Base-by-base conservation (phyloP, 1,140 invertebrate species). In the Hylyphantes graminicola region DNA sequence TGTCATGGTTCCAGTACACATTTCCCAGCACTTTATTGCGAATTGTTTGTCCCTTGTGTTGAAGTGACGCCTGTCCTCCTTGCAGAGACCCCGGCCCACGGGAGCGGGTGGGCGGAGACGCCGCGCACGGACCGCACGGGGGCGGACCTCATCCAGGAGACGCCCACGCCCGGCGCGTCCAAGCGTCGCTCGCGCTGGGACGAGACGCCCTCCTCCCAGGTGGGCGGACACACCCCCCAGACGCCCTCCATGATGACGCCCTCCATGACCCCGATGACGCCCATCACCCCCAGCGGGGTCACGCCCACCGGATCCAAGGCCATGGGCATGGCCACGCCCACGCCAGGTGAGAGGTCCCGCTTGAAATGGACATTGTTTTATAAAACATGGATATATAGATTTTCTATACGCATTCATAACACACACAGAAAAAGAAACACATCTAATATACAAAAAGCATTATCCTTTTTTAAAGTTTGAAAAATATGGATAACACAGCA, bases 241-340 rank as follows among this genome's bases (percentile, higher is more conserved):
- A 94, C 93, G 0, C 91, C 92, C 9, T 88, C 92, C 15, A 91
- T 92, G 87, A 88, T 93, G 86, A 93, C 93, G 54, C 35, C 35
- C n/a, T 92, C 93, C 0, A 87, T 88, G 75, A 94, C 87, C 19
- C 85, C 87, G 11, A 86, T 85, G 61, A 87, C 85, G 61, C 84
- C 88, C 50, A 91, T 94, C 86, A 95, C 94, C 35, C 94, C 94
- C 2, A 93, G 93, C 86, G 94, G 93, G 53, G 92, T 93, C 2
- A 99, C 98, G 3, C 98, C 98, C 0, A 95, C 97, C 21, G 98
- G 98, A 63, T 92, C 94, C 0, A 98, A 98, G 90, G 98, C 98
- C 0, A 99, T 99, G 96, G 96, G 93, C 0, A 94, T 99, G 94
- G 96, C 96, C 0, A 99, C 98, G 0, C 98, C 98, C 0, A 98